These are phyloP conservation scores for Himalopsyche tibetana DNA, from an alignment of 2,888 invertebrate species.

Conservation along the genomic window DNA sequence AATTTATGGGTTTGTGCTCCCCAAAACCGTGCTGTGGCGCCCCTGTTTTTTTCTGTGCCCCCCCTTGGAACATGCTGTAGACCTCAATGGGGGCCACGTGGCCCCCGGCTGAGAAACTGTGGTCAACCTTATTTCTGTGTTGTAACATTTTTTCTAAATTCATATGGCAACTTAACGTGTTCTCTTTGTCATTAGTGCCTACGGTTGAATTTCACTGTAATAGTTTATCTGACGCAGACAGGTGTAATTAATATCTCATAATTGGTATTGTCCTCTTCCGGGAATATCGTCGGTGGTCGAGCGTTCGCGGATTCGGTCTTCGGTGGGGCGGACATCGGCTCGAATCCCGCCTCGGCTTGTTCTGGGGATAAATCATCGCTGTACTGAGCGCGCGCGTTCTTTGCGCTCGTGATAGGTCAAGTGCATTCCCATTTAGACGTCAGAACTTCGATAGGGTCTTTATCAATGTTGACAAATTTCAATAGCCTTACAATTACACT, in stretches of 20 bases:
- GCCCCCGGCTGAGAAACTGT: too few species aligned
- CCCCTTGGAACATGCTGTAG: too few species aligned
- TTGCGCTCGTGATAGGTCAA: slow-evolving; percentile 35
- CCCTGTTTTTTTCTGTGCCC: too few species aligned
- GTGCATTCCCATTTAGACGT: slow-evolving; percentile 3
- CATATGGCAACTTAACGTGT: too few species aligned
- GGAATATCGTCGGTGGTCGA: slow-evolving; percentile 40
- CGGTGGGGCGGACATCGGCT: slow-evolving; percentile 26
- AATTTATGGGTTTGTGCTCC: too few species aligned
- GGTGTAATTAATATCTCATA: slow-evolving; percentile 36
- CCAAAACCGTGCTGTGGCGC: too few species aligned
- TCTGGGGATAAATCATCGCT: slow-evolving; percentile 5
- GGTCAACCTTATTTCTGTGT: too few species aligned
- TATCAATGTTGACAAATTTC: slow-evolving; percentile 14
- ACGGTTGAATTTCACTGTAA: not conserved
- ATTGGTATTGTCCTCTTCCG: slow-evolving; percentile 42
- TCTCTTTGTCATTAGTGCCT: not conserved
- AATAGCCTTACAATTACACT: not conserved
- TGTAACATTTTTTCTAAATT: too few species aligned
- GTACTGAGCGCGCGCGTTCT: slow-evolving; percentile 29
- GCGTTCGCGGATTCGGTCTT: slow-evolving; percentile 25
- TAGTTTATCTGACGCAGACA: slow-evolving; percentile 24
- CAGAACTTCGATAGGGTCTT: not conserved
- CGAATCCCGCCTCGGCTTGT: slow-evolving; percentile 22
- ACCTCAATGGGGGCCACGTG: too few species aligned